Percentiles rank a stretch among this genome's conserved stretches.
Conservation (phyloP, 2,113 vertebrate genomes). For the Tychaedon coryphoeus region DNA sequence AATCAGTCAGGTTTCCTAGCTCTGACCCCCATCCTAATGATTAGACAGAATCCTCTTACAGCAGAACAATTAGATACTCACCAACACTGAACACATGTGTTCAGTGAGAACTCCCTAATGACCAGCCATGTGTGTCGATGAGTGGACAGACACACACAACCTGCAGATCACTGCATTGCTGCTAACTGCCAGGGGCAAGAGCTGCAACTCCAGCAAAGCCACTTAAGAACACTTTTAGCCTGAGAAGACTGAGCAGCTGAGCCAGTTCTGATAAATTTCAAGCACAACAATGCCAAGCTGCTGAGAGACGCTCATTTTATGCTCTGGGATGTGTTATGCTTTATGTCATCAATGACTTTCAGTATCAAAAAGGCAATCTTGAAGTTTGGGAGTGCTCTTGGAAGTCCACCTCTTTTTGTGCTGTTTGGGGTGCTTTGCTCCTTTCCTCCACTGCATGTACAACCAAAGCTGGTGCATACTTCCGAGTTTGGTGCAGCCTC, state of each 20-base stretch:
- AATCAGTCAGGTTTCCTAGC: background rate
- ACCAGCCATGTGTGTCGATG: fast-evolving
- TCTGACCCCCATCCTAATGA: background rate
- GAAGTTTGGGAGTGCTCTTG: background rate
- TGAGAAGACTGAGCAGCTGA: background rate
- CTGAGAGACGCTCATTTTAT: background rate
- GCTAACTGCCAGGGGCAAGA: background rate
- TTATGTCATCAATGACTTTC: background rate
- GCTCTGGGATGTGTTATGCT: background rate
- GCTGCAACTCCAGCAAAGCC: background rate
- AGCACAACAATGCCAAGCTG: background rate
- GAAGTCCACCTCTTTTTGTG: background rate
- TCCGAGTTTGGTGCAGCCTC: background rate
- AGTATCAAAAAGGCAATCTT: background rate
- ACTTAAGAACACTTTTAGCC: background rate
- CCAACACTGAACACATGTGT: background rate
- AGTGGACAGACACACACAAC: background rate
- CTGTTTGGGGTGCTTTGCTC: background rate
- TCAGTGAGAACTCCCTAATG: background rate
- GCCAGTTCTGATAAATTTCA: background rate
- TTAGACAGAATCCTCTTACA: background rate
- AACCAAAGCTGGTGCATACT: background rate
- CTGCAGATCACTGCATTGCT: background rate
- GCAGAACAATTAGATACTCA: background rate
- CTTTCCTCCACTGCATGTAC: background rate